These are phyloP conservation scores for Hippocampus abdominalis DNA, from an alignment of 2,113 vertebrate genomes.

Conservation along the genomic window DNA sequence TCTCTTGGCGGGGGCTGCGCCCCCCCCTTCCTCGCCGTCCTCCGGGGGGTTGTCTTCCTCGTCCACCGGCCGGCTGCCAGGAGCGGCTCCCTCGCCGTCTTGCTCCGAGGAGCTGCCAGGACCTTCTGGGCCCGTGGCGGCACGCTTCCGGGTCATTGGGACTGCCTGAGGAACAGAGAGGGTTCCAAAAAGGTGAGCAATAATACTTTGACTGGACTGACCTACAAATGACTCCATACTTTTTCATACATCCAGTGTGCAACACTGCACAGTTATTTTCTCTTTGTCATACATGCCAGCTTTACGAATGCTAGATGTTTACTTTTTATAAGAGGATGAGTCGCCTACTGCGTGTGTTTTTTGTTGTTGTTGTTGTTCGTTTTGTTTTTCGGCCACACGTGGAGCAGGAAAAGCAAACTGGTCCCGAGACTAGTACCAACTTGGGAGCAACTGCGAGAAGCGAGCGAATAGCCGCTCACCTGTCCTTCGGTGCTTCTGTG, in stretches of 20 bases:
- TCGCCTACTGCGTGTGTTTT: neutral
- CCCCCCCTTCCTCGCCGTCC: conserved; percentile 56
- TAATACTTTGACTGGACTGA: neutral
- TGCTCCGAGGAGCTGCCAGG: conserved; percentile 68
- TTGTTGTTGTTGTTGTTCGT: too few relatives aligned
- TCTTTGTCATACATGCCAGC: neutral
- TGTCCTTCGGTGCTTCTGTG: conserved; percentile 69
- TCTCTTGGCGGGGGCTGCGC: conserved; percentile 55
- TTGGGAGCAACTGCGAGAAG: neutral
- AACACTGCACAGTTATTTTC: neutral
- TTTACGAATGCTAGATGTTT: neutral
- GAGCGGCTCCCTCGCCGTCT: conserved; percentile 53
- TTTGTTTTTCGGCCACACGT: neutral
- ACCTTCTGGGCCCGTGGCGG: conserved; percentile 55
- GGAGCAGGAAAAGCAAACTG: neutral
- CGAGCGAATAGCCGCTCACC: conserved; percentile 31
- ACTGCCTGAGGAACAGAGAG: conserved; percentile 37
- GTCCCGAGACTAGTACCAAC: neutral
- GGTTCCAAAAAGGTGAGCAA: neutral
- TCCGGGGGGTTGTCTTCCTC: conserved; percentile 66
- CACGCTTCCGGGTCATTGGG: conserved; percentile 70
- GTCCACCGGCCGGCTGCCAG: conserved; percentile 25
- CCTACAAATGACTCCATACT: too few relatives aligned
- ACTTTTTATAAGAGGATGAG: neutral
- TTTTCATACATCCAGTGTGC: too few relatives aligned